These are phyloP conservation scores for Netelia melanura DNA, from an alignment of 2,888 invertebrate genomes.

Conservation along the genomic window DNA sequence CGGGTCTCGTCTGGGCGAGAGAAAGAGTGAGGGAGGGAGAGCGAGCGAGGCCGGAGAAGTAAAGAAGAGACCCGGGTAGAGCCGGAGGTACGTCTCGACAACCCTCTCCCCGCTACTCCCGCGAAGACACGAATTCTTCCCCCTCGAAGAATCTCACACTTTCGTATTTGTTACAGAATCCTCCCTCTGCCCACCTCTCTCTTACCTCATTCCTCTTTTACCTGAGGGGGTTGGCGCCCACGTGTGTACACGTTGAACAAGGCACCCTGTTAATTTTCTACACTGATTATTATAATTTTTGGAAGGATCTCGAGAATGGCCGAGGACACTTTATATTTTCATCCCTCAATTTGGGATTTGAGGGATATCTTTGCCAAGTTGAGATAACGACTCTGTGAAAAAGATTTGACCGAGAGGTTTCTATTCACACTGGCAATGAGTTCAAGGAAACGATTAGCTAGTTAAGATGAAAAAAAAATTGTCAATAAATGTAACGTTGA, in stretches of 20 bases:
- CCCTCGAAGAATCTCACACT: conserved; percentile 23
- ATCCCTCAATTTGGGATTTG: neutral
- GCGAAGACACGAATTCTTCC: conserved; percentile 48
- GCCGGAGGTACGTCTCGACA: conserved; percentile 37
- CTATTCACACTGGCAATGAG: neutral
- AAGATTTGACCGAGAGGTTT: neutral
- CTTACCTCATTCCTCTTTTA: conserved; percentile 43
- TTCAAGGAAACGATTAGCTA: neutral
- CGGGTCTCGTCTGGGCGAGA: conserved; percentile 23
- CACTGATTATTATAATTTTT: conserved; percentile 79
- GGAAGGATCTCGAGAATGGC: conserved; percentile 21
- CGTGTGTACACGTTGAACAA: neutral
- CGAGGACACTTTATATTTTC: conserved; percentile 8
- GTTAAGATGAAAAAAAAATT: neutral
- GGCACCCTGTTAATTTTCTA: conserved; percentile 77
- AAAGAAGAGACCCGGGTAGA: conserved; percentile 14
- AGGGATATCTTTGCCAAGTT: neutral
- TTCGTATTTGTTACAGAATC: conserved; percentile 4
- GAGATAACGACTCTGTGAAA: neutral
- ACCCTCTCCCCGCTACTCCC: conserved; percentile 39
- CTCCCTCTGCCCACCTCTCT: conserved; percentile 16
- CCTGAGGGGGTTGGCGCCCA: neutral
- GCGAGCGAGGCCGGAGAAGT: neutral
- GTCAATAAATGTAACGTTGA: too few relatives aligned
- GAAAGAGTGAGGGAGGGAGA: neutral